Conservation (phyloP, 2,888 invertebrate genomes). For the Nowickia ferox region DNA sequence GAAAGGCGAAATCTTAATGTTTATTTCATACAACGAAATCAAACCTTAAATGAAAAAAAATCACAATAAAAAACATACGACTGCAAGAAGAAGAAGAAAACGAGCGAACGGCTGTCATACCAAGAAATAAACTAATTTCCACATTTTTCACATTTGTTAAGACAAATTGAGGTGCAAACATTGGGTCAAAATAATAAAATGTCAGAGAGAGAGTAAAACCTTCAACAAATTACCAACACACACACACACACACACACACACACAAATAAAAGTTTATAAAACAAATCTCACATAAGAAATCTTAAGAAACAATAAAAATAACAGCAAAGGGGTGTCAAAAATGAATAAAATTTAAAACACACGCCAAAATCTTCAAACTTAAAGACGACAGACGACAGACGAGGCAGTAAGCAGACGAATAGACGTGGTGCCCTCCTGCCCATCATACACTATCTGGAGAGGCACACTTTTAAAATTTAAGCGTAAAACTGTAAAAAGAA, state of each 20-base stretch:
- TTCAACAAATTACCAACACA: slow-evolving; percentile 74
- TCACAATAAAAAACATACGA: slow-evolving; percentile 69
- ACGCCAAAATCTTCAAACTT: slow-evolving; percentile 54
- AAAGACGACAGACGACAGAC: slow-evolving; percentile 2
- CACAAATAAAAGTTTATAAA: slow-evolving; percentile 26
- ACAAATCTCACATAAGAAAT: slow-evolving; percentile 37
- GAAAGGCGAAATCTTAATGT: slow-evolving; percentile 76
- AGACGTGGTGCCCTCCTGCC: neutral
- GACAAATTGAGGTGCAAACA: slow-evolving; percentile 83
- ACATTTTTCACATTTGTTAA: slow-evolving; percentile 83
- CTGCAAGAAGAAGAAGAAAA: slow-evolving; percentile 30
- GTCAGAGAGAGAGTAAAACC: slow-evolving; percentile 73
- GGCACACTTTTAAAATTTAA: slow-evolving; percentile 70
- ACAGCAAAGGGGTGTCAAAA: slow-evolving; percentile 66
- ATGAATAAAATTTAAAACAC: slow-evolving; percentile 57
- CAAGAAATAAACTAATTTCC: slow-evolving; percentile 80
- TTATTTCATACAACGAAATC: slow-evolving; percentile 52
- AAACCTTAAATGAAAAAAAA: slow-evolving; percentile 58
- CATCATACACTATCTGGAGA: neutral
- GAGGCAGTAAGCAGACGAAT: neutral
- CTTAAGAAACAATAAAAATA: slow-evolving; percentile 41
- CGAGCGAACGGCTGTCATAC: neutral
- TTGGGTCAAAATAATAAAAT: slow-evolving; percentile 82
- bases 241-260: neutral
- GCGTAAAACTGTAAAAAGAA: slow-evolving; percentile 68